Conservation (phyloP, 2,888 invertebrate species). For the Tupiocoris notatus region DNA sequence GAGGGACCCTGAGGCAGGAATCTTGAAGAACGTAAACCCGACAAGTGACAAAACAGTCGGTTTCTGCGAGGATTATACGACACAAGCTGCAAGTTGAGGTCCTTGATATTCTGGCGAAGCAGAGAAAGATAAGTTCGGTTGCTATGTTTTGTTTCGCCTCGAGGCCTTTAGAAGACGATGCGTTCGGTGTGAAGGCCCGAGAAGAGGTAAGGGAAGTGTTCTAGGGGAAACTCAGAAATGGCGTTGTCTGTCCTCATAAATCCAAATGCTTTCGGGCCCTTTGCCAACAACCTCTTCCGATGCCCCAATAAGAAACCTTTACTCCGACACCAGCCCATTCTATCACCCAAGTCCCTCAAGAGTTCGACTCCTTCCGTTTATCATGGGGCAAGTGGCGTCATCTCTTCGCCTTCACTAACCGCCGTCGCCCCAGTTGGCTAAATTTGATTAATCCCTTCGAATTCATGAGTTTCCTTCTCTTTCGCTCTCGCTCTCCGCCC, state of each 20-base stretch:
- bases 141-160: conserved; percentile 31
- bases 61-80: conserved; percentile 4
- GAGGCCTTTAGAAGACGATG: background rate
- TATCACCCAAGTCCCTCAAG: conserved; percentile 1
- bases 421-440: conserved; percentile 4
- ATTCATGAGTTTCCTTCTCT: conserved; percentile 8
- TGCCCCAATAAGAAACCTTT: conserved; percentile 28
- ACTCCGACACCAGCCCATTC: background rate
- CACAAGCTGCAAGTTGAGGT: background rate
- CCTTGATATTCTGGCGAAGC: conserved; percentile 11
- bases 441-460: conserved; percentile 28
- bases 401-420: background rate
- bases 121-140: conserved; percentile 17
- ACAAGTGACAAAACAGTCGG: conserved; percentile 24
- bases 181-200: background rate
- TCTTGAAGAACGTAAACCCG: conserved; percentile 12
- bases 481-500: background rate
- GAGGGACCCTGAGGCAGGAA: background rate
- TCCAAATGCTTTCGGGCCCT: conserved; percentile 28
- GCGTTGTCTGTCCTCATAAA: conserved; percentile 23
- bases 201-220: background rate
- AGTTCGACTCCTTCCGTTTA: conserved; percentile 5
- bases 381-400: conserved; percentile 19
- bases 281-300: conserved; percentile 31
- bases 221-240: background rate